Percentiles rank a stretch among this genome's conserved stretches.
Evolutionary conservation across 2,888 invertebrate species (phyloP).

Genomic region (Calliphora vomitoria): DNA sequence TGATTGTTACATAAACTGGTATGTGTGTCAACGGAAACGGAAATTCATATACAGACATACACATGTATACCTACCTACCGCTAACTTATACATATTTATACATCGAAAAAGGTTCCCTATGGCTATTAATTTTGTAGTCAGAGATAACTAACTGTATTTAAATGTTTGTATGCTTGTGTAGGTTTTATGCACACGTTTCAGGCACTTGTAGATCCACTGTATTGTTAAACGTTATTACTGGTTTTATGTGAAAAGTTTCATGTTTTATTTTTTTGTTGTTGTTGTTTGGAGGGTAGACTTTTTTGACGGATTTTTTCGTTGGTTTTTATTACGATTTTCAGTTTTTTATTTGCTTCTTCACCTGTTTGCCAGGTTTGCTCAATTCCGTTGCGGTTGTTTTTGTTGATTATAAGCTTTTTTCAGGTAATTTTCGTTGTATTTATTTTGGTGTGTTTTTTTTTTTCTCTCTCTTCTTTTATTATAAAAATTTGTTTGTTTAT

Average conservation of each 20-base stretch:
- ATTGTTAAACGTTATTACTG: slow-evolving; percentile 63
- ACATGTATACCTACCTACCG: not conserved
- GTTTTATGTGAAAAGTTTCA: slow-evolving; percentile 63
- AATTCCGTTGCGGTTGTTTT: slow-evolving; percentile 57
- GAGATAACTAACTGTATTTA: slow-evolving; percentile 64
- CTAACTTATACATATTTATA: slow-evolving; percentile 43
- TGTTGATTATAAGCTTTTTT: slow-evolving; percentile 61
- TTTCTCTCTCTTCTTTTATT: slow-evolving; percentile 45
- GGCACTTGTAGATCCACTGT: slow-evolving; percentile 61
- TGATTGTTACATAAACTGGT: slow-evolving; percentile 37
- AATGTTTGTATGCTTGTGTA: slow-evolving; percentile 18
- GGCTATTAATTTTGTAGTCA: slow-evolving; percentile 68
- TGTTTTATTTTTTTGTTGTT: slow-evolving; percentile 11
- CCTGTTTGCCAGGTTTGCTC: slow-evolving; percentile 33
- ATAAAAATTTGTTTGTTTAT: slow-evolving; percentile 44
- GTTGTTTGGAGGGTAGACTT: slow-evolving; percentile 24
- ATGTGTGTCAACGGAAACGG: slow-evolving; percentile 64
- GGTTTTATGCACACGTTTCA: slow-evolving; percentile 7
- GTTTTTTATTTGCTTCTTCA: slow-evolving; percentile 27
- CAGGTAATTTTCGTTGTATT: slow-evolving; percentile 72
- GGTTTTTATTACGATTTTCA: slow-evolving; percentile 51
- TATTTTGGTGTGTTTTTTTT: slow-evolving; percentile 58
- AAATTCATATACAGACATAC: slow-evolving; percentile 52
- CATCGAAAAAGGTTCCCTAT: slow-evolving; percentile 55
- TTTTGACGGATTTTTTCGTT: slow-evolving; percentile 24